These are phyloP conservation scores for Ariolimax columbianus DNA, from an alignment of 2,888 invertebrate species.

Conservation along the genomic window DNA sequence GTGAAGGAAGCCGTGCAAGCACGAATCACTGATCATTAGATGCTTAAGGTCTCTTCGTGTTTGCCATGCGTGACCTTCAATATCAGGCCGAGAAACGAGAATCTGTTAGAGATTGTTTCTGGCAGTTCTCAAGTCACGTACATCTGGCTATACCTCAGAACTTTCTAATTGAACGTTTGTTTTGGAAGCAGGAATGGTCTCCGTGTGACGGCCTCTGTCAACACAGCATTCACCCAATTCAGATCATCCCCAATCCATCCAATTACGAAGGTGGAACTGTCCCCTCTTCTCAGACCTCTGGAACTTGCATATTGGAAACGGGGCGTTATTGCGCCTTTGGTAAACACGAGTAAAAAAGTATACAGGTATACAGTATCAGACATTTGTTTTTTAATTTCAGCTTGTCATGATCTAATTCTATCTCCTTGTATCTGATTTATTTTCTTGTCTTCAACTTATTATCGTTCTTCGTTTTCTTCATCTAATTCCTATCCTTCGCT, in stretches of 20 bases:
- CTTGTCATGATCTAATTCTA: no score
- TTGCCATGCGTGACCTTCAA: conserved; percentile 22
- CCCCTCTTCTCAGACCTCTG: no score
- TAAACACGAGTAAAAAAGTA: no score
- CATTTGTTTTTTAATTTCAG: no score
- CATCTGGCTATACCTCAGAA: background rate
- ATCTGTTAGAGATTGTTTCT: background rate
- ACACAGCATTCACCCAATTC: conserved; percentile 5
- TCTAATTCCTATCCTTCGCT: background rate
- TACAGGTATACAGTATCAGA: no score
- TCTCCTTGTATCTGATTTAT: background rate
- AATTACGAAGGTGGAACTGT: conserved; percentile 13
- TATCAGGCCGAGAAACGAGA: background rate
- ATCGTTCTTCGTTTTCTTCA: background rate
- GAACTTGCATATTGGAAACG: no score
- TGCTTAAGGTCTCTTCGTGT: background rate
- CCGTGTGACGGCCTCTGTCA: conserved; percentile 33
- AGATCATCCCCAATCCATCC: conserved; percentile 25
- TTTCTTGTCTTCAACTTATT: no score
- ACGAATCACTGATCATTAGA: conserved; percentile 2
- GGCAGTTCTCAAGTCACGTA: conserved; percentile 26
- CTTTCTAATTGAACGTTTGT: conserved; percentile 38
- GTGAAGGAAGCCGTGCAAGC: background rate
- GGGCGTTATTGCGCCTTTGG: no score
- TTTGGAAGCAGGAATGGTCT: conserved; percentile 7